These are phyloP conservation scores for Geotrupes spiniger DNA, from an alignment of 2,888 invertebrate genomes.

Conservation along the genomic window DNA sequence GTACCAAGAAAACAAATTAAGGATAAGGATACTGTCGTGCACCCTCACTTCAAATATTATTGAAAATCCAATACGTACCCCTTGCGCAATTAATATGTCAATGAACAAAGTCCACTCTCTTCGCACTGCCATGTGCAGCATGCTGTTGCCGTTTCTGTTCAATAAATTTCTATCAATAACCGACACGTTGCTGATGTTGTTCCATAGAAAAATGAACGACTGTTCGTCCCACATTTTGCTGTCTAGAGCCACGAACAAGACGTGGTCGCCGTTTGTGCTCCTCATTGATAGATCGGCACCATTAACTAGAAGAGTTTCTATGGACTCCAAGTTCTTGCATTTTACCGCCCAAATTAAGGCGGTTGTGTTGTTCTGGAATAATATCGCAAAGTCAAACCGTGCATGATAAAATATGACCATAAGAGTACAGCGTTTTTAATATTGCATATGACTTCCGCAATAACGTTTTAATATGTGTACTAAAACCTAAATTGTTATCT, in stretches of 20 bases:
- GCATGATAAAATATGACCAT: too few relatives aligned
- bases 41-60: too few relatives aligned
- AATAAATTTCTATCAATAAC: slow-evolving; percentile 41
- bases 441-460: too few relatives aligned
- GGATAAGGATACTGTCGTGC: too few relatives aligned
- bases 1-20: too few relatives aligned
- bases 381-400: too few relatives aligned
- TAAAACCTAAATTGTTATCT: too few relatives aligned
- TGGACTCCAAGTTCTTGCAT: slow-evolving; percentile 44
- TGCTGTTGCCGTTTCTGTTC: slow-evolving; percentile 44
- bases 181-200: slow-evolving; percentile 34
- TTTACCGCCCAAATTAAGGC: slow-evolving; percentile 49
- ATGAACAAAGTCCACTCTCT: slow-evolving; percentile 46
- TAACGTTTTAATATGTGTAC: too few relatives aligned
- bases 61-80: slow-evolving; percentile 34
- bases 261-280: slow-evolving; percentile 43
- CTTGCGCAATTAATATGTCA: slow-evolving; percentile 37
- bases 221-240: slow-evolving; percentile 47
- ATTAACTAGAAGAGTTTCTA: slow-evolving; percentile 42
- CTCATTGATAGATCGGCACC: slow-evolving; percentile 44
- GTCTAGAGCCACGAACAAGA: slow-evolving; percentile 44
- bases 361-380: slow-evolving; percentile 43
- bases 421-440: too few relatives aligned
- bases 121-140: slow-evolving; percentile 47
- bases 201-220: slow-evolving; percentile 45